Evolutionary conservation across 2,888 invertebrate species (phyloP).

Genomic region (Epirrhoe tristata): DNA sequence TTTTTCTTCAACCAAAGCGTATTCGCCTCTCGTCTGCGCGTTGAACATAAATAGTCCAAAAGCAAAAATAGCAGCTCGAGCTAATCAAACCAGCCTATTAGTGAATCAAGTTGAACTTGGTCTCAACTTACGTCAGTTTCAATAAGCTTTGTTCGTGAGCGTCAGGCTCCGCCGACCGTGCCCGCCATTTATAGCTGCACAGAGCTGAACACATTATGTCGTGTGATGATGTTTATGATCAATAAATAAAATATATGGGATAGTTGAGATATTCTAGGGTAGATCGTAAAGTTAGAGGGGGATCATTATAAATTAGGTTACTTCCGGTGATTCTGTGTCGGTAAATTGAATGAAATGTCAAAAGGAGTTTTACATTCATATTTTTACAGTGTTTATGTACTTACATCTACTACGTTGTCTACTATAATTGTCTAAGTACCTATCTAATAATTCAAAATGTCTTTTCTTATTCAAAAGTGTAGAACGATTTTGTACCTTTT

Average conservation of each 20-base stretch:
- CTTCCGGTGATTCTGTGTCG: too few species aligned
- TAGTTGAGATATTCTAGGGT: constrained; percentile 16
- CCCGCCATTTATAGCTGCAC: constrained; percentile 48
- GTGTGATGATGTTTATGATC: constrained; percentile 35
- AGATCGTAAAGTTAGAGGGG: constrained; percentile 3
- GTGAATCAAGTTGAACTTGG: constrained; percentile 12
- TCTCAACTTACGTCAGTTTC: constrained; percentile 22
- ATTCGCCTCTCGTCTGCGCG: too few species aligned
- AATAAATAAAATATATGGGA: constrained; percentile 22
- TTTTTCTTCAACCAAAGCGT: too few species aligned
- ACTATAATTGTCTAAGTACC: too few species aligned
- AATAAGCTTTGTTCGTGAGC: constrained; percentile 24
- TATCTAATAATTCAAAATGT: too few species aligned
- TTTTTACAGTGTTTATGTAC: too few species aligned
- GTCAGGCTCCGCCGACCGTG: constrained; percentile 50
- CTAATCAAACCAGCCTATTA: constrained; percentile 22
- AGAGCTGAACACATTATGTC: constrained; percentile 33
- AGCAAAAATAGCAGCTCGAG: constrained; percentile 4
- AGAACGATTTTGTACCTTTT: too few species aligned
- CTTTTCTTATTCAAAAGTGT: too few species aligned
- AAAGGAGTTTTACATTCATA: too few species aligned
- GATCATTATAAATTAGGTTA: background rate
- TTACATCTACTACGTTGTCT: too few species aligned
- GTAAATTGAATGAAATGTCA: too few species aligned
- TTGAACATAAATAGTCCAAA: background rate